Evolutionary conservation across 2,888 invertebrate species (phyloP).

Genomic region (Platypus cylindrus): DNA sequence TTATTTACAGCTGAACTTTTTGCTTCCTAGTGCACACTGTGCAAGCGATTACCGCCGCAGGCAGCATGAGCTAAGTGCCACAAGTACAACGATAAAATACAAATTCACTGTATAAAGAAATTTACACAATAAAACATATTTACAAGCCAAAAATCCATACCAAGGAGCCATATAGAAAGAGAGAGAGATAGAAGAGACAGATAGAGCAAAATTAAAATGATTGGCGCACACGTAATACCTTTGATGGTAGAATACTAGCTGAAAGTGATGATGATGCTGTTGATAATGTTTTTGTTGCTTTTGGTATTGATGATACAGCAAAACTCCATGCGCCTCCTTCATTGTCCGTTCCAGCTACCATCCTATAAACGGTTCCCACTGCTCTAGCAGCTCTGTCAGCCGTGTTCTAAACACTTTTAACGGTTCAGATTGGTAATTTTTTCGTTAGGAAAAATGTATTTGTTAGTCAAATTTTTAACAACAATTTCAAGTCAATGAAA

Average conservation of each 20-base stretch:
- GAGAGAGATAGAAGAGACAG: neutral
- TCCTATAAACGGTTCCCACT: constrained; percentile 64
- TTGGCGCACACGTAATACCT: constrained; percentile 13
- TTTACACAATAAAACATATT: too few relatives aligned
- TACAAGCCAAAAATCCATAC: too few relatives aligned
- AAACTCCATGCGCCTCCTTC: constrained; percentile 55
- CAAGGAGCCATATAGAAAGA: constrained; percentile 1
- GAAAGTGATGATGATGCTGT: constrained; percentile 14
- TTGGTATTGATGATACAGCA: constrained; percentile 27
- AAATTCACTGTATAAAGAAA: too few relatives aligned
- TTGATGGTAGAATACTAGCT: constrained; percentile 10
- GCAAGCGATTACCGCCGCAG: too few relatives aligned
- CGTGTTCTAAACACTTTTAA: constrained; percentile 46
- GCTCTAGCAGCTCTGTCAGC: constrained; percentile 70
- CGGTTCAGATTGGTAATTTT: constrained; percentile 11
- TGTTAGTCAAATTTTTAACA: neutral
- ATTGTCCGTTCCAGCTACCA: constrained; percentile 66
- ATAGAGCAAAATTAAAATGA: too few relatives aligned
- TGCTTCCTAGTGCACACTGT: too few relatives aligned
- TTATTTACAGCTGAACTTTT: too few relatives aligned
- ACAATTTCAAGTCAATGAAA: too few relatives aligned
- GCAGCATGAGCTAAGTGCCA: too few relatives aligned
- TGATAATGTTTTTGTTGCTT: constrained; percentile 29
- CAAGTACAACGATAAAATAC: too few relatives aligned
- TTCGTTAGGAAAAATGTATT: too few relatives aligned